Evolutionary conservation across 2,797 vertebrate genomes (phyloP), one percentile per base, ranked within the genome.

Genomic region (Cynodonichthys magdalenae): DNA sequence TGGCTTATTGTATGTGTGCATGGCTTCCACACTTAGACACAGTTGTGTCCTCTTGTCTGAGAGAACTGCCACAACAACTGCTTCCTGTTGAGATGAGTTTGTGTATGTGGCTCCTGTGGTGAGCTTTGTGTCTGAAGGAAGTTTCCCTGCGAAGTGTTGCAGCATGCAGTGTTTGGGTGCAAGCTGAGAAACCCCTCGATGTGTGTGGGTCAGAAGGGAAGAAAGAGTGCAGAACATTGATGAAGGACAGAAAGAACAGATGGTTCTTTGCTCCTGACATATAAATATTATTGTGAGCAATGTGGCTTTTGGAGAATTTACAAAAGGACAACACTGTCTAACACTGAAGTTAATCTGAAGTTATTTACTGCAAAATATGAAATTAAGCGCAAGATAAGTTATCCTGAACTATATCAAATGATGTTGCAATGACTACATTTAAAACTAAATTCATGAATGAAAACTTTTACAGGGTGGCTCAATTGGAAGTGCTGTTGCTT

Each of bases 41-140:
- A 57, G 24, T 34, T 67, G 55, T 28, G 59, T 54, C 47, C 7
- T 59, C 36, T 39, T 59, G 42, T 67, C 81, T 56, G 17, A 27
- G 79, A 78, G 54, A 63, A 46, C 53, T 14, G 50, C 76, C 66
- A 67, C 73, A 77, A 66, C 47, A 62, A 79, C 66, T 52, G 24
- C 15, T 53, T 69, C 74, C 42, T 69, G 73, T 62, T 68, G 71
- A 79, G 59, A 66, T 28, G 10, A 60, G 4, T 49, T 28, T 46
- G 44, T 27, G 49, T 63, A 44, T 52, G 59, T 24, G 59, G 19
- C 31, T 34, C 44, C 52, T 60, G 62, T 45, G 46, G 80, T 65
- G 69, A 71, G 63, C 60, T 67, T 85, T 77, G 71, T 83, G 61
- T 77, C 73, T 79, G 76, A 68, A 77, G 53, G 58, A 68, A 71